These are phyloP conservation scores for Plodia interpunctella DNA, from an alignment of 1,140 invertebrate genomes.

Conservation along the genomic window DNA sequence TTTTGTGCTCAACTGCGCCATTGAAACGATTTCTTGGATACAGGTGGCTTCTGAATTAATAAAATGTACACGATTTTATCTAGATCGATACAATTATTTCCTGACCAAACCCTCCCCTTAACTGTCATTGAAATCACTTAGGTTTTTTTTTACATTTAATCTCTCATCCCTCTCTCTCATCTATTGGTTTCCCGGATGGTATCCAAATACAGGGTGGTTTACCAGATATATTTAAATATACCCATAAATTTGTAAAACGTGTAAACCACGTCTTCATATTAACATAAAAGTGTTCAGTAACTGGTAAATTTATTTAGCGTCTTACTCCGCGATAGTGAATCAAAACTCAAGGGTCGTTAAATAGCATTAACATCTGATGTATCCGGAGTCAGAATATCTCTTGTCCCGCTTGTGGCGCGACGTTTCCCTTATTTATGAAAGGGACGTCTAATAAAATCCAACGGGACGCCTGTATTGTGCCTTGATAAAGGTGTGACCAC, in stretches of 20 bases:
- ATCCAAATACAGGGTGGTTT: no score
- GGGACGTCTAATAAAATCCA: constrained; percentile 59
- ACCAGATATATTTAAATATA: no score
- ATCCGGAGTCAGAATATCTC: constrained; percentile 10
- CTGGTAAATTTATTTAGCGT: neutral
- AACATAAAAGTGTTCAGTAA: no score
- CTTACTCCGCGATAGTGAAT: neutral
- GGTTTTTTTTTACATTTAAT: no score
- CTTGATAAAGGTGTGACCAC: constrained; percentile 61
- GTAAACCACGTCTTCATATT: no score
- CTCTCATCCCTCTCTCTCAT: no score
- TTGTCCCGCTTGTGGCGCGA: constrained; percentile 16
- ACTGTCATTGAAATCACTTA: no score
- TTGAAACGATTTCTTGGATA: neutral
- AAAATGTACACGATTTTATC: no score
- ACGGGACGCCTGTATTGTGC: constrained; percentile 43
- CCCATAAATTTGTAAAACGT: no score
- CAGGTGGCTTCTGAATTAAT: neutral
- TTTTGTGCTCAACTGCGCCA: neutral
- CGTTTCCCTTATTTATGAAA: constrained; percentile 58
- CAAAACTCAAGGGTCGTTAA: constrained; percentile 2
- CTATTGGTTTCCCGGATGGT: no score
- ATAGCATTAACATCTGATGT: constrained; percentile 6
- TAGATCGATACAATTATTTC: no score
- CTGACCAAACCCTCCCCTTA: no score